Evolutionary conservation across 2,797 vertebrate genomes (phyloP).

Genomic region (Melanotaenia nigrans): DNA sequence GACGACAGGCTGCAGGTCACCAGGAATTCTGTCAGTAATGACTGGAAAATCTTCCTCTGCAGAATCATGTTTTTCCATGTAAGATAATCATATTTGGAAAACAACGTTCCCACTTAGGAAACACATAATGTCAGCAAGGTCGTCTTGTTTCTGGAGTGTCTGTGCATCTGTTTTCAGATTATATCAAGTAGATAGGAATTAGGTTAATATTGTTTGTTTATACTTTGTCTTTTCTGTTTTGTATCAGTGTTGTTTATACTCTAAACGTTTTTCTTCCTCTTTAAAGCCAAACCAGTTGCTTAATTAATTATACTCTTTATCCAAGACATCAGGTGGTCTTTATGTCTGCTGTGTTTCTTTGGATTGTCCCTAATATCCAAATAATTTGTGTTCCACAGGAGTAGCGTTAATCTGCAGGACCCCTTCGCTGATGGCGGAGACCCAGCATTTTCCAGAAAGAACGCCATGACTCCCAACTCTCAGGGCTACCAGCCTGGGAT

Average conservation of each 20-base stretch:
- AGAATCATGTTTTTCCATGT: too few species aligned
- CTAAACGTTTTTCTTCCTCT: too few species aligned
- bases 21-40: not conserved
- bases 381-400: constrained; percentile 77
- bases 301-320: too few species aligned
- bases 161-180: too few species aligned
- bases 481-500: constrained; percentile 93
- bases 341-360: not conserved
- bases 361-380: not conserved
- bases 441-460: constrained; percentile 93
- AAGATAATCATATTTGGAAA: not conserved
- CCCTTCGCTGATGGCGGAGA: constrained; percentile 95
- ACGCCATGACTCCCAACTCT: constrained; percentile 96
- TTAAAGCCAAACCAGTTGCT: too few species aligned
- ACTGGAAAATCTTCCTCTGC: too few species aligned
- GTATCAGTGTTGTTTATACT: not conserved
- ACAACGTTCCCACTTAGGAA: not conserved
- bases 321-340: too few species aligned
- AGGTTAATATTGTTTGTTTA: not conserved
- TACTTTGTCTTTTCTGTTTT: too few species aligned
- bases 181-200: not conserved
- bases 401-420: constrained; percentile 95
- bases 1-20: not conserved
- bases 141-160: too few species aligned
- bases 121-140: too few species aligned